Percentiles rank a stretch among this genome's conserved stretches.
Evolutionary conservation across 1,140 invertebrate genomes (phyloP).

Genomic region (Rhynchophorus ferrugineus): DNA sequence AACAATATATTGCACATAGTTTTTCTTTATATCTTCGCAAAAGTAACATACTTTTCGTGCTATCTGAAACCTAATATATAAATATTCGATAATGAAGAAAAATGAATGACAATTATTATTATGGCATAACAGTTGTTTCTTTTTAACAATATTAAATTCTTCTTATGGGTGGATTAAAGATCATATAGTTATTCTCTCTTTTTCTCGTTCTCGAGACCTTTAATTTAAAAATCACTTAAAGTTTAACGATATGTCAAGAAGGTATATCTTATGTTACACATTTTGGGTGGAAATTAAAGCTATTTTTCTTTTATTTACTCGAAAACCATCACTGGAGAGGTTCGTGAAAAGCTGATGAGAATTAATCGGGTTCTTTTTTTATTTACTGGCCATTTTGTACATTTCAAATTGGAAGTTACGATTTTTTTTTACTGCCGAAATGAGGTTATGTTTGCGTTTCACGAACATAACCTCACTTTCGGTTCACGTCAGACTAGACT

Average conservation of each 20-base stretch:
- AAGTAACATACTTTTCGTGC: slow-evolving; percentile 15
- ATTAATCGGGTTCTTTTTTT: not conserved
- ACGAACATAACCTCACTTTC: not conserved
- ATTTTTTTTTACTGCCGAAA: not conserved
- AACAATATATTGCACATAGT: slow-evolving; percentile 34
- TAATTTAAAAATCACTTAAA: slow-evolving; percentile 3
- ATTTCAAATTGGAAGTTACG: not conserved
- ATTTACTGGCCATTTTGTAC: slow-evolving; percentile 10
- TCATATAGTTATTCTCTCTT: not conserved
- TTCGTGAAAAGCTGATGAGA: too few species aligned
- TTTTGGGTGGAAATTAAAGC: slow-evolving; percentile 21
- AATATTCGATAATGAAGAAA: slow-evolving; percentile 2
- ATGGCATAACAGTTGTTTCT: slow-evolving; percentile 1
- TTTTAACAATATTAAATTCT: slow-evolving; percentile 13
- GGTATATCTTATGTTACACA: slow-evolving; percentile 16
- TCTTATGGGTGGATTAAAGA: slow-evolving; percentile 22
- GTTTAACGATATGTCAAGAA: slow-evolving; percentile 21
- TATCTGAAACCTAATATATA: slow-evolving; percentile 13
- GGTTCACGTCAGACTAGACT: slow-evolving; percentile 8
- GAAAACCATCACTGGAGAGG: too few species aligned
- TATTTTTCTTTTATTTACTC: slow-evolving; percentile 11
- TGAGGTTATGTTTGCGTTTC: not conserved
- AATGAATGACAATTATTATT: slow-evolving; percentile 6
- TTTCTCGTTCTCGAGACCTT: not conserved
- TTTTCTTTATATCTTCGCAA: too few species aligned